A percentile compares a stretch with the other conserved stretches of the same genome.
Evolutionary conservation across 1,140 invertebrate genomes (phyloP).

Genomic region (Oedothorax gibbosus): DNA sequence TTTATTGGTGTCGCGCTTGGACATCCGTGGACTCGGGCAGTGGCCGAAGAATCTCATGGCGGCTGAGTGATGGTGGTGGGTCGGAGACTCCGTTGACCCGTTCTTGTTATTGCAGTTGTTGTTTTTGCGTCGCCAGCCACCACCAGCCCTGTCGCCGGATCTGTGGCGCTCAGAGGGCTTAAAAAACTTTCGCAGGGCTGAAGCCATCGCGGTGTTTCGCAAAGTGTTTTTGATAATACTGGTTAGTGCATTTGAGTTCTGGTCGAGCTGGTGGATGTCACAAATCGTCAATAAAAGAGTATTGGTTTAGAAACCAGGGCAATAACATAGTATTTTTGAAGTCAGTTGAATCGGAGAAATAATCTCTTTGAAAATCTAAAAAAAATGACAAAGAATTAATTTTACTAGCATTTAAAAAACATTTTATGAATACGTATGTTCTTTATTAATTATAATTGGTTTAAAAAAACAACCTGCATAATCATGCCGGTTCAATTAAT

Average conservation of each 20-base stretch:
- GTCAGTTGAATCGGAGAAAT: no score
- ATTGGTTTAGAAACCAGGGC: background rate
- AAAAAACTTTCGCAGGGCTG: conserved; percentile 81
- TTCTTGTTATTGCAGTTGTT: conserved; percentile 28
- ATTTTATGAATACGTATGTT: no score
- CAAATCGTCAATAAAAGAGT: conserved; percentile 6
- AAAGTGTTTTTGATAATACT: conserved; percentile 43
- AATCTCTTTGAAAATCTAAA: no score
- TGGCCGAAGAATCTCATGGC: conserved; percentile 73
- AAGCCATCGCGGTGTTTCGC: conserved; percentile 73
- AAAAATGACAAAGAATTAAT: no score
- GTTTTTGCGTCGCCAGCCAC: conserved; percentile 25
- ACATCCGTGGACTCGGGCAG: conserved; percentile 70
- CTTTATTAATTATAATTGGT: no score
- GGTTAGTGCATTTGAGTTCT: conserved; percentile 37
- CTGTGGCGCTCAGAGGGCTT: conserved; percentile 73
- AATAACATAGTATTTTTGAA: background rate
- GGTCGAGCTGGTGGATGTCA: conserved; percentile 13
- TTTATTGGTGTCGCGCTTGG: conserved; percentile 70
- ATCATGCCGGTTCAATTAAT: no score
- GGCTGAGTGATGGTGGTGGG: conserved; percentile 53
- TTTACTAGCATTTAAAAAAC: no score
- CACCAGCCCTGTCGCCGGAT: conserved; percentile 69
- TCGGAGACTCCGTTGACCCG: conserved; percentile 38
- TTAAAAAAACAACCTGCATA: no score